A percentile compares a stretch with the other conserved stretches of the same genome.
Conservation (phyloP, 2,797 vertebrate species). For the Acanthurus tractus region DNA sequence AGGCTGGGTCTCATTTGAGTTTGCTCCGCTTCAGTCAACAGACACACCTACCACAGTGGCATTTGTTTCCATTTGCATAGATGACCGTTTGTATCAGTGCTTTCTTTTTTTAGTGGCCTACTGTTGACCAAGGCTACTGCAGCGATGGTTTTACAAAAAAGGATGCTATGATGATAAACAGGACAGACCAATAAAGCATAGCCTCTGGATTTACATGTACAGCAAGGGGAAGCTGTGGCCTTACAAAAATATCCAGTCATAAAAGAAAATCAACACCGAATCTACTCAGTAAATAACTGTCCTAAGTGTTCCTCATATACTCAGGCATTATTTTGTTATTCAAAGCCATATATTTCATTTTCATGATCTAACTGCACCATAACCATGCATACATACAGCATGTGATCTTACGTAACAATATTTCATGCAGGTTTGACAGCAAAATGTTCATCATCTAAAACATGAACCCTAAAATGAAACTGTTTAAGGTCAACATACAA, state of each 20-base stretch:
- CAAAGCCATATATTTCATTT: not conserved
- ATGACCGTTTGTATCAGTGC: conserved; percentile 59
- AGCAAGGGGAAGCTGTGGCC: not conserved
- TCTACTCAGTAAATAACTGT: not conserved
- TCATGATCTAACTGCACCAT: not conserved
- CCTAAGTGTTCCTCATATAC: not conserved
- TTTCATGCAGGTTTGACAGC: not conserved
- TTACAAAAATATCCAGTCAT: not conserved
- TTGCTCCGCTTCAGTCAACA: conserved; percentile 62
- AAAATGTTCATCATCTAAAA: not conserved
- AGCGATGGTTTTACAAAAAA: conserved; percentile 27
- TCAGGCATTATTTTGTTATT: not conserved
- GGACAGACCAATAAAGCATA: conserved; percentile 12
- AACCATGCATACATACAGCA: not conserved
- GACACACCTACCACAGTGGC: conserved; percentile 49
- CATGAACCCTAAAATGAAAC: not conserved
- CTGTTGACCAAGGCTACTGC: conserved; percentile 32
- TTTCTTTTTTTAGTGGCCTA: conserved; percentile 53
- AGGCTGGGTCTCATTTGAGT: conserved; percentile 75
- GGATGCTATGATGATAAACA: conserved; percentile 28
- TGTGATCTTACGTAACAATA: conserved; percentile 4
- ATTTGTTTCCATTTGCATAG: conserved; percentile 82
- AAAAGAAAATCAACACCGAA: not conserved
- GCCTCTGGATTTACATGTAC: conserved; percentile 6
- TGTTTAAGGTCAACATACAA: conserved; percentile 6